Conservation (phyloP, 53 echinoderm and acorn worm genomes). For the Arbacia lixula region DNA sequence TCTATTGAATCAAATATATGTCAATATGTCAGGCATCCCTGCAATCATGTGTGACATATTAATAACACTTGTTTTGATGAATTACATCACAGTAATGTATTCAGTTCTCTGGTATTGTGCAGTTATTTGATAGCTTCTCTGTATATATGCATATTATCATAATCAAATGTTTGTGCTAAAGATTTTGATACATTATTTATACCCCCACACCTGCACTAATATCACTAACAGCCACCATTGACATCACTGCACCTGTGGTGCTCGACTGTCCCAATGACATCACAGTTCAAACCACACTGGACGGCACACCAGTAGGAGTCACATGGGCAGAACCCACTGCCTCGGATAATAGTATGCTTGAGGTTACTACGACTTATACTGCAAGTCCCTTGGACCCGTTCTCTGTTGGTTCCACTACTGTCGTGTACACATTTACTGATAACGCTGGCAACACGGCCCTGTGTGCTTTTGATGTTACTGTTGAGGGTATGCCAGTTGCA, state of each 20-base stretch:
- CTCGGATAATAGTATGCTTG: neutral
- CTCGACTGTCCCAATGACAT: neutral
- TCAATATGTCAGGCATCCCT: too few species aligned
- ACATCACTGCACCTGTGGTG: neutral
- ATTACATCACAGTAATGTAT: too few species aligned
- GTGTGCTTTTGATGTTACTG: constrained; percentile 22
- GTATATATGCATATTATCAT: too few species aligned
- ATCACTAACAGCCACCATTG: constrained; percentile 28
- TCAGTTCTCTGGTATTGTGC: too few species aligned
- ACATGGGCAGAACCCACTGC: constrained; percentile 45
- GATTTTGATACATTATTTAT: too few species aligned
- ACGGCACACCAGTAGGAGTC: constrained; percentile 15
- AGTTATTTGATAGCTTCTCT: too few species aligned
- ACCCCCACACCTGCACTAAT: too few species aligned
- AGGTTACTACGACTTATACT: constrained; percentile 25
- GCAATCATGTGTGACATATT: too few species aligned
- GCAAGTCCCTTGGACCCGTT: constrained; percentile 54
- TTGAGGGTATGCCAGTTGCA: constrained; percentile 4
- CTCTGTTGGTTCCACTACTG: constrained; percentile 61
- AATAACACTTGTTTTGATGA: too few species aligned
- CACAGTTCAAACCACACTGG: constrained; percentile 24
- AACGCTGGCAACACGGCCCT: constrained; percentile 2
- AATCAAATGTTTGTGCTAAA: too few species aligned
- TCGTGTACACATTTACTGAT: constrained; percentile 71
- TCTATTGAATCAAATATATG: too few species aligned